Base-by-base conservation (phyloP, 2,888 invertebrate species). In the Cremastinae sp. region DNA sequence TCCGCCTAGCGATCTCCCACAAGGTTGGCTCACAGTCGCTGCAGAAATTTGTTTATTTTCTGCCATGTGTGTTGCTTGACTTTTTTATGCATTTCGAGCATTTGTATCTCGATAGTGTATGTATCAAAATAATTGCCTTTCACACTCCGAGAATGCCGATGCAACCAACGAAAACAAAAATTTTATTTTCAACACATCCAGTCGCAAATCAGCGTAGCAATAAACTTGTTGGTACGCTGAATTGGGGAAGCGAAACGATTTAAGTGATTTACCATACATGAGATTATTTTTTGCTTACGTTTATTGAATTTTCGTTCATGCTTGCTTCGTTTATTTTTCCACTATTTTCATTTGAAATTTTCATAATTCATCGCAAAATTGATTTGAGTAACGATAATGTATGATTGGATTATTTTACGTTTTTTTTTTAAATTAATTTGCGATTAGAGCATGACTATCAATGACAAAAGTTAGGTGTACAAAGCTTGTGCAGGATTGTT, bases 1-100 rank as follows among this genome's bases (percentile, higher is more conserved):
- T 85, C 91, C 92, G 82, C 91, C 92, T 84, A 93, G 92, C 88
- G 92, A 92, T 86, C 90, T 90, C 81, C 85, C 90, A 83, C 90
- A 89, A 88, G 89, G 90, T 90, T 89, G 87, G 89, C 86, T 79
- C 81, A 83, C 77, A 81, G 76, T 82, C 77, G 76, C 75, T 78
- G 78, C 76, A 64, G 79, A 78, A 65, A 12, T 18, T 55, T 64
- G 51, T 76, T 35, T 69, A n/a, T 71, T 65, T 18, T n/a, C 51
- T 56, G 49, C 37, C 12, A 35, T 61, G 49, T 12, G 10, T 58
- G 10, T 77, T 45, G 18, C 22, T 73, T 14, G 28, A 69, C 66
- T 16, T 43, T 78, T 75, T 73, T 74, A 76, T 82, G 80, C 71
- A 79, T 59, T 71, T 78, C 62, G 39, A 16, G 64, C 58, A n/a